A percentile compares a stretch with the other conserved stretches of the same genome.
These are phyloP conservation scores for Palaemon carinicauda DNA, from an alignment of 1,140 invertebrate species.

Conservation along the genomic window DNA sequence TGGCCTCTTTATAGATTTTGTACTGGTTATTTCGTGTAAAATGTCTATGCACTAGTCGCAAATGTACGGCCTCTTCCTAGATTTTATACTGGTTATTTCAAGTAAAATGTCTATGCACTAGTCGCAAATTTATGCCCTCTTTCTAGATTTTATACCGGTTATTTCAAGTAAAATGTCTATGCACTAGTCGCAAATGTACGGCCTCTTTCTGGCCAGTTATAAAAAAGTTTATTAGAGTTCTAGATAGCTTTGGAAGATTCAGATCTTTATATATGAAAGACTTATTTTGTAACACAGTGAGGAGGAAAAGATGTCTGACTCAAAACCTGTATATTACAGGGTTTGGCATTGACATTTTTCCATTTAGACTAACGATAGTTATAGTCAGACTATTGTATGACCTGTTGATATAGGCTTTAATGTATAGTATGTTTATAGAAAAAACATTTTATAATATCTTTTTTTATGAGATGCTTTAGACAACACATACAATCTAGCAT, in stretches of 20 bases:
- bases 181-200: no score
- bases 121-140: no score
- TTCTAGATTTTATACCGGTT: no score
- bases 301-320: background rate
- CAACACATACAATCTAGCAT: background rate
- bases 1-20: no score
- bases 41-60: no score
- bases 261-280: background rate
- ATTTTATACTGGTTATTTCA: no score
- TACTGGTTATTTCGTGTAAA: no score
- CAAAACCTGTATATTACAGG: constrained; percentile 31
- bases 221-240: no score
- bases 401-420: constrained; percentile 46
- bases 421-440: constrained; percentile 39
- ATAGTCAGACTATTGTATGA: constrained; percentile 7
- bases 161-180: no score
- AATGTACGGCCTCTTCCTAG: no score
- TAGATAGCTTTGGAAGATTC: background rate
- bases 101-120: no score
- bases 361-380: constrained; percentile 18
- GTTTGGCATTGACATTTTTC: background rate
- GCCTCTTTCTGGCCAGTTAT: no score
- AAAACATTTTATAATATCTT: background rate
- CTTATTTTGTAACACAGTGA: background rate
- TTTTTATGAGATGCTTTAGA: background rate